These are phyloP conservation scores for Epiblema foenella DNA, from an alignment of 2,888 invertebrate genomes.

Conservation along the genomic window DNA sequence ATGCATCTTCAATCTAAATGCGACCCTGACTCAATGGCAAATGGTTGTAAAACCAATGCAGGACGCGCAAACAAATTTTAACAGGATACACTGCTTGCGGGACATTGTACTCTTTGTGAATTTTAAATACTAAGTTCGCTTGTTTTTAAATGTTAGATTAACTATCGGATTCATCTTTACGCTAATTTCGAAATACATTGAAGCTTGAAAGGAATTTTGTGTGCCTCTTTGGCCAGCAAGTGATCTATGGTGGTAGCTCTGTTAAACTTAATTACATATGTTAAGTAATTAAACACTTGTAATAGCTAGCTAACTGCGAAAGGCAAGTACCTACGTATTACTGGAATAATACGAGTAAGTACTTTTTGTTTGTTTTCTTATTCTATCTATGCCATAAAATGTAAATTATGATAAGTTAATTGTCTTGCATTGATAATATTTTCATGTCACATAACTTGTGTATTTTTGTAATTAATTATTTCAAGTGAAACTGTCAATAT, in stretches of 20 bases:
- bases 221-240: too few species aligned
- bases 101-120: constrained; percentile 64
- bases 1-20: constrained; percentile 60
- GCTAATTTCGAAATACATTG: neutral
- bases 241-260: too few species aligned
- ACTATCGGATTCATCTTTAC: neutral
- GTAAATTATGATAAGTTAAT: too few species aligned
- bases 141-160: constrained; percentile 31
- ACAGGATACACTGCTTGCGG: constrained; percentile 62
- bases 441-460: neutral
- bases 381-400: too few species aligned
- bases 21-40: constrained; percentile 58
- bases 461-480: too few species aligned
- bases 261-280: too few species aligned
- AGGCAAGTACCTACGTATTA: too few species aligned
- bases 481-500: neutral
- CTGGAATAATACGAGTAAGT: too few species aligned
- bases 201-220: neutral
- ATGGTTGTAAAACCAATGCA: constrained; percentile 58
- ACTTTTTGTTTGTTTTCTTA: too few species aligned
- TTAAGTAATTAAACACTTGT: too few species aligned
- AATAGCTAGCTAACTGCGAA: too few species aligned
- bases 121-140: constrained; percentile 68
- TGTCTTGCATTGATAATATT: too few species aligned
- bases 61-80: constrained; percentile 56